Evolutionary conservation across 2,113 vertebrate genomes (phyloP).

Genomic region (Cinclus cinclus): DNA sequence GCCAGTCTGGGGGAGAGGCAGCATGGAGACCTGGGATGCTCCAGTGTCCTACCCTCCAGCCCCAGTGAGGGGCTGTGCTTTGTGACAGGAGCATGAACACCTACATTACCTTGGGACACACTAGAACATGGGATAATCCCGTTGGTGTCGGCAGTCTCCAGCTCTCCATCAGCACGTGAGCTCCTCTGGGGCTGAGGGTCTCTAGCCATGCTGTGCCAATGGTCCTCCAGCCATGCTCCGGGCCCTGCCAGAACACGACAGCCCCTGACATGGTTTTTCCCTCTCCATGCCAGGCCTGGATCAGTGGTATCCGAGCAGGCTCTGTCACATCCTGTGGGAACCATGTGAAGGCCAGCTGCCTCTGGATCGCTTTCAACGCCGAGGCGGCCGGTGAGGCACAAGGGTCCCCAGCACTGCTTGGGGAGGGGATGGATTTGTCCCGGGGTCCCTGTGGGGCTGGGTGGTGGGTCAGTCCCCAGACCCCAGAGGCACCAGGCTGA

Average conservation of each 20-base stretch:
- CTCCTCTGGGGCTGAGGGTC: neutral
- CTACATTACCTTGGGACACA: fast-evolving
- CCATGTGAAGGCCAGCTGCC: slow-evolving; percentile 86
- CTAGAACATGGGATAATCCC: fast-evolving
- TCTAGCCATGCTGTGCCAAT: neutral
- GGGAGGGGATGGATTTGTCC: neutral
- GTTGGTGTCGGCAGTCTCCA: fast-evolving
- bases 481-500: fast-evolving
- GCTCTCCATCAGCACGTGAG: fast-evolving
- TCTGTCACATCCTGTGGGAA: slow-evolving; percentile 76
- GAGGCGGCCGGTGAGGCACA: slow-evolving; percentile 80
- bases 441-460: neutral
- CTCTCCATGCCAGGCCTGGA: slow-evolving; percentile 82
- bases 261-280: neutral
- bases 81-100: neutral
- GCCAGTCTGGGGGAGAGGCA: neutral
- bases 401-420: fast-evolving
- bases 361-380: slow-evolving; percentile 81
- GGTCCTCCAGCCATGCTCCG: fast-evolving
- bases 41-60: neutral
- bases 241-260: neutral
- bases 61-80: neutral
- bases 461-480: neutral
- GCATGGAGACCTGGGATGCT: neutral
- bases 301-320: slow-evolving; percentile 77